These are phyloP conservation scores for Netelia inedita DNA, from an alignment of 2,888 invertebrate species.

Conservation along the genomic window DNA sequence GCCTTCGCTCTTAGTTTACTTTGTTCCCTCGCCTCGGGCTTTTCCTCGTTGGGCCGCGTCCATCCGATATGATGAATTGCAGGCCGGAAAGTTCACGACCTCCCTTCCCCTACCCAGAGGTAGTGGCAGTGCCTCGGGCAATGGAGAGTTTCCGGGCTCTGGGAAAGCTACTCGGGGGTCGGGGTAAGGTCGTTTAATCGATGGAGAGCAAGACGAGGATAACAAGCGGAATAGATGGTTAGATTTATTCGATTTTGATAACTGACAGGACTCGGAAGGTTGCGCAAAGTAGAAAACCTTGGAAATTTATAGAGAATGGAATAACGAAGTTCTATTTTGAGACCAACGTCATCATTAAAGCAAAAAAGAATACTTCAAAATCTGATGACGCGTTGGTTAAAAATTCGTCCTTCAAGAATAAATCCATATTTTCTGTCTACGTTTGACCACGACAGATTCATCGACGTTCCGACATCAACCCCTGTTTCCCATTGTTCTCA, in stretches of 20 bases:
- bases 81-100: slow-evolving; percentile 54
- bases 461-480: too few species aligned
- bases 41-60: slow-evolving; percentile 34
- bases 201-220: slow-evolving; percentile 49
- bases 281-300: slow-evolving; percentile 3
- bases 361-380: not conserved
- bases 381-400: too few species aligned
- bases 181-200: slow-evolving; percentile 37
- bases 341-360: not conserved
- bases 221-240: slow-evolving; percentile 27
- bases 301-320: not conserved
- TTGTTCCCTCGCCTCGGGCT: slow-evolving; percentile 52
- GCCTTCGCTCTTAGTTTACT: slow-evolving; percentile 32
- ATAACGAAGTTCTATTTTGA: not conserved
- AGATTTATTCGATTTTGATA: slow-evolving; percentile 52
- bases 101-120: not conserved
- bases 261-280: not conserved
- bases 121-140: slow-evolving; percentile 32
- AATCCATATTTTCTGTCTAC: too few species aligned
- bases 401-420: too few species aligned
- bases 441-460: too few species aligned
- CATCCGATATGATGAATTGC: slow-evolving; percentile 65
- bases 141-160: slow-evolving; percentile 47
- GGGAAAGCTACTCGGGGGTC: slow-evolving; percentile 1
- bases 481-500: too few species aligned